Evolutionary conservation across 2,113 vertebrate species (phyloP).

Genomic region (Triplophysa siluroides): DNA sequence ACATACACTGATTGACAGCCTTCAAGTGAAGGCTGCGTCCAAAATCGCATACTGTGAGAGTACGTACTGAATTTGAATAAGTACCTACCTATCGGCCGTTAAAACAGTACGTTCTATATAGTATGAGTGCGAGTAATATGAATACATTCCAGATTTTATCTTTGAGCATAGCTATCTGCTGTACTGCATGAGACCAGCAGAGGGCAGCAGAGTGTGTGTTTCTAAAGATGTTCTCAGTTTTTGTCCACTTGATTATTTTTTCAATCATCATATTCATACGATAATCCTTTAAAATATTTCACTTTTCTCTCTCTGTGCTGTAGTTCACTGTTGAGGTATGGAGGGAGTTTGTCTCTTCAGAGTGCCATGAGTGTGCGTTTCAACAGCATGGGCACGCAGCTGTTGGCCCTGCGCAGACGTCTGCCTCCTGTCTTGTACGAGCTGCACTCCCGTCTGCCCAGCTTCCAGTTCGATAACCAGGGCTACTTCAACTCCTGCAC

Average conservation of each 20-base stretch:
- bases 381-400: conserved; percentile 94
- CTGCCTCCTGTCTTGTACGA: conserved; percentile 96
- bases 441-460: conserved; percentile 93
- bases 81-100: too few species aligned
- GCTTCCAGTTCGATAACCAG: conserved; percentile 99
- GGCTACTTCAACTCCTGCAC: conserved; percentile 99
- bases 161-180: not conserved
- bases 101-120: too few species aligned
- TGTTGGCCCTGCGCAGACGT: conserved; percentile 90
- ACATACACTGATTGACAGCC: not conserved
- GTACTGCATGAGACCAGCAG: conserved; percentile 6
- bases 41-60: too few species aligned
- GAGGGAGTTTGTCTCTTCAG: conserved; percentile 93
- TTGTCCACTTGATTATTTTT: not conserved
- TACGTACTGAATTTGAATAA: too few species aligned
- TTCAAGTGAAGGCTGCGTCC: too few species aligned
- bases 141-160: too few species aligned
- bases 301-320: conserved; percentile 27
- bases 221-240: not conserved
- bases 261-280: not conserved
- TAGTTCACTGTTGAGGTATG: conserved; percentile 92
- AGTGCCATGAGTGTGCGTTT: conserved; percentile 99
- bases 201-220: conserved; percentile 21
- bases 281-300: not conserved
- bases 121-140: too few species aligned